phyloP scores from a whole-genome alignment of 92 coral and sea anemone genomes.

The Zoanthus gigantus region DNA sequence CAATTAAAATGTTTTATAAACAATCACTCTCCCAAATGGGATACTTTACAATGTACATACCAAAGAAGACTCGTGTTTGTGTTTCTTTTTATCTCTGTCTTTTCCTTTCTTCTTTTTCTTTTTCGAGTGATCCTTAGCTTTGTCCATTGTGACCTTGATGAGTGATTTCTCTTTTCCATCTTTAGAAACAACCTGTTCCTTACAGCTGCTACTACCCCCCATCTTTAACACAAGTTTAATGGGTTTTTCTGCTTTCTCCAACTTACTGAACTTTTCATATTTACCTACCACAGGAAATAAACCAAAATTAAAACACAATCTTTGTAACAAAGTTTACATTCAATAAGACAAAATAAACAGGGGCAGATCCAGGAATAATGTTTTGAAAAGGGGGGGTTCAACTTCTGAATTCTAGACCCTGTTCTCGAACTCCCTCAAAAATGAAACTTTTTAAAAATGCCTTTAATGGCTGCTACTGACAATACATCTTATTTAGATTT shows the following conservation, averaged over 20 bases:
- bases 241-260: constrained; percentile 80
- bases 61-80: constrained; percentile 62
- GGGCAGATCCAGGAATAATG: too few species aligned
- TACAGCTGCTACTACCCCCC: constrained; percentile 70
- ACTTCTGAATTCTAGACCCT: too few species aligned
- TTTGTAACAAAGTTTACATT: too few species aligned
- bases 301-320: background rate
- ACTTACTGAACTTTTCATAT: constrained; percentile 60
- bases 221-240: constrained; percentile 93
- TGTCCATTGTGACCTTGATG: constrained; percentile 33
- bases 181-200: constrained; percentile 70
- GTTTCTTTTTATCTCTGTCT: constrained; percentile 87
- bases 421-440: too few species aligned
- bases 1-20: too few species aligned
- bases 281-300: constrained; percentile 34
- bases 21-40: background rate
- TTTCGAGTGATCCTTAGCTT: constrained; percentile 80
- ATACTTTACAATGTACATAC: background rate
- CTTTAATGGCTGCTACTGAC: too few species aligned
- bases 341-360: too few species aligned
- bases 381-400: background rate
- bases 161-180: constrained; percentile 60
- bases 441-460: too few species aligned
- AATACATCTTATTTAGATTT: too few species aligned
- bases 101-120: constrained; percentile 96